phyloP scores from a whole-genome alignment of 1,140 invertebrate genomes.

The Nomia melanderi region DNA sequence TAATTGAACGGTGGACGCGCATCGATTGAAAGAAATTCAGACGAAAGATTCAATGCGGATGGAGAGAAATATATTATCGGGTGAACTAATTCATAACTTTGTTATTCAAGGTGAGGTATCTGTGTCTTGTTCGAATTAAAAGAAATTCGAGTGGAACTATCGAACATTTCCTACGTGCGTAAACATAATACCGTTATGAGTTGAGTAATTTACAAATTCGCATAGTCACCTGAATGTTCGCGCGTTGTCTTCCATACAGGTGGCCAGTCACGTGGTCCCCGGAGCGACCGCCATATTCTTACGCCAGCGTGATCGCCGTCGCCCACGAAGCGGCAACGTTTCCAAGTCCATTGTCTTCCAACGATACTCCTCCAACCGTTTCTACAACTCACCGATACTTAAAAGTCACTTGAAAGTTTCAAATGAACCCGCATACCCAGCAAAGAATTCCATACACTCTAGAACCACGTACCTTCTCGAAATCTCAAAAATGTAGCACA shows the following conservation, averaged over 20 bases:
- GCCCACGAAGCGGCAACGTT: not conserved
- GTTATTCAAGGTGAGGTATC: too few species aligned
- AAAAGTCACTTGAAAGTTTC: not conserved
- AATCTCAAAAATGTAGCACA: not conserved
- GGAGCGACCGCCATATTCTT: slow-evolving; percentile 32
- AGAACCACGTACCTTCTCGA: not conserved
- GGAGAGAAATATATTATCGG: too few species aligned
- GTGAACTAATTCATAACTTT: too few species aligned
- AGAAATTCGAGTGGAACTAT: too few species aligned
- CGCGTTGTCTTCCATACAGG: not conserved
- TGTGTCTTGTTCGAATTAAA: too few species aligned
- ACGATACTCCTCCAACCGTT: too few species aligned
- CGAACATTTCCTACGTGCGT: too few species aligned
- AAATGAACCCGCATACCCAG: too few species aligned
- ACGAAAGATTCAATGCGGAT: too few species aligned
- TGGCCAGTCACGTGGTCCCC: slow-evolving; percentile 22
- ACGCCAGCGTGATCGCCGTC: not conserved
- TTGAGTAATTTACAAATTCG: not conserved
- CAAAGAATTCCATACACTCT: not conserved
- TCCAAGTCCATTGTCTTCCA: not conserved
- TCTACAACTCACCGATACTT: not conserved
- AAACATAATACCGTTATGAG: too few species aligned
- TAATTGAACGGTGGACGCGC: too few species aligned
- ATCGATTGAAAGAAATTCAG: too few species aligned
- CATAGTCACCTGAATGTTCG: slow-evolving; percentile 14